Evolutionary conservation across 2,113 vertebrate genomes (phyloP).

Genomic region (Mirza zaza): DNA sequence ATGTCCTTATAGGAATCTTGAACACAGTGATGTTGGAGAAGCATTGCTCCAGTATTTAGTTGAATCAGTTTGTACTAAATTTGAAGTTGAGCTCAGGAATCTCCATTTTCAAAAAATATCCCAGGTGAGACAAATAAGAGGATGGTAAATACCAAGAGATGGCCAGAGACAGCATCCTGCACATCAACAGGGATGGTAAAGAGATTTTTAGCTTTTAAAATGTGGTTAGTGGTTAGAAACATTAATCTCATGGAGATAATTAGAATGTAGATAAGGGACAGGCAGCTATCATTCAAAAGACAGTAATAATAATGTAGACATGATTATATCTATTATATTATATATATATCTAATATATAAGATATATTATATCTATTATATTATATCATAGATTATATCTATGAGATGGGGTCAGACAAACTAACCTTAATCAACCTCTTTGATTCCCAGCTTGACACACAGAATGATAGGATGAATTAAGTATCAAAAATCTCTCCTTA

Average conservation of each 20-base stretch:
- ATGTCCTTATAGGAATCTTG: background rate
- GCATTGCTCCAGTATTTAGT: background rate
- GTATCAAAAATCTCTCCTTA: background rate
- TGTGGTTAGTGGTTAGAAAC: background rate
- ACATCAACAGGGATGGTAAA: too few relatives aligned
- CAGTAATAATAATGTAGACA: background rate
- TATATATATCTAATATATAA: too few relatives aligned
- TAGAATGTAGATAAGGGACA: background rate
- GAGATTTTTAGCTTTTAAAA: too few relatives aligned
- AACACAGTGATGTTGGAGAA: accelerated
- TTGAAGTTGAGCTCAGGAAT: background rate
- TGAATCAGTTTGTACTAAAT: background rate
- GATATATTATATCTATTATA: too few relatives aligned
- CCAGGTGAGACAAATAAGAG: background rate
- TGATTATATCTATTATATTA: too few relatives aligned
- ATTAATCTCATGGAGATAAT: background rate
- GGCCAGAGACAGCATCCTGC: too few relatives aligned
- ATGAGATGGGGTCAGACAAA: background rate
- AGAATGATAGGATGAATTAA: background rate
- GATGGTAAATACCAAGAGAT: background rate
- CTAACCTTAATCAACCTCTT: background rate
- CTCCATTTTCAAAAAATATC: background rate
- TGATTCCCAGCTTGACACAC: background rate
- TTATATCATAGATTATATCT: too few relatives aligned
- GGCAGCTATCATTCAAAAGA: background rate